Evolutionary conservation across 2,888 invertebrate species (phyloP), one percentile per base, ranked within the genome.

Genomic region (Drosophila affinis): DNA sequence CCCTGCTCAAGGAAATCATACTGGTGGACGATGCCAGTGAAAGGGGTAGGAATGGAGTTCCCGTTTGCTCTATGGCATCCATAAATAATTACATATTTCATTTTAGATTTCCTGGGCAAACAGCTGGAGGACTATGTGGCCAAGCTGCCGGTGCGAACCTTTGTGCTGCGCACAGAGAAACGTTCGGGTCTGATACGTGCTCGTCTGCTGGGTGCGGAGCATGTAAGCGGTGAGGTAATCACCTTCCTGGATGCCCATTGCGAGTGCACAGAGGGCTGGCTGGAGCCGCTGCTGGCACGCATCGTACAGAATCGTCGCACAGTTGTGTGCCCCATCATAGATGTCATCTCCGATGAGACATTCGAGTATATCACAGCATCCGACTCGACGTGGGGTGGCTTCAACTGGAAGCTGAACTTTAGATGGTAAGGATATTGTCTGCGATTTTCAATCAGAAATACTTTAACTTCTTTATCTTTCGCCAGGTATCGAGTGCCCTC

Each of bases 351-450:
- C 53, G 99, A 99, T 92, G 99, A 99, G 88, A 98, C 98, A 5
- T 99, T 99, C 93, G 99, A 99, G 93, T 99, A 99, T 93, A 98
- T 99, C 75, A 97, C 98, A 57, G 99, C 99, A 1, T 98, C 98
- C 1, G 99, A 99, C 92, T 98, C 98, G 95, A 99, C 99, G 0
- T 99, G 99, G 99, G 99, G 99, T 75, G 99, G 99, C 27, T 99
- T 99, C 93, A 99, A 99, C 93, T 99, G 99, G 99, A 99, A 99
- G 93, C 94, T 99, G 60, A 99, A 99, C 93, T 99, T 99, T 93
- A 95, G 99, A 93, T 99, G 98, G 98, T 97, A 17, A 0, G 1
- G 12, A 17, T n/a, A 6, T 10, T 34, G 4, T 18, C 14, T 21
- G 5, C 0, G 18, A n/a, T 14, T n/a, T n/a, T n/a, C n/a, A n/a